These are phyloP conservation scores for Pinctada fucata DNA, from an alignment of 2,888 invertebrate species.

Conservation along the genomic window DNA sequence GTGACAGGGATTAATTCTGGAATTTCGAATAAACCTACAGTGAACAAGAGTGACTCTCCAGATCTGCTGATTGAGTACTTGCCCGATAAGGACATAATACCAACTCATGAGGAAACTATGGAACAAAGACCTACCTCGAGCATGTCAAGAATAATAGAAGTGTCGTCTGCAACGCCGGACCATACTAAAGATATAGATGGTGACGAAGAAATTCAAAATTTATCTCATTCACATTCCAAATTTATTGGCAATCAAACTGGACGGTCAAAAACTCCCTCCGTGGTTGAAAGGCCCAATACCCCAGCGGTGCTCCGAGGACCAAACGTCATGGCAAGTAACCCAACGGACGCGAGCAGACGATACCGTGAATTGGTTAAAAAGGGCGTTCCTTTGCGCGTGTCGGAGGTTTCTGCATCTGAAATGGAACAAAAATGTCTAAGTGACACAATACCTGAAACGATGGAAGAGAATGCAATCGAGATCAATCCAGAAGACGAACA, in stretches of 20 bases:
- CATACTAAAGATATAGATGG: slow-evolving; percentile 32
- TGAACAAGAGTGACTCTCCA: slow-evolving; percentile 6
- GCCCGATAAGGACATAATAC: slow-evolving; percentile 20
- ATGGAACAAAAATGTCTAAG: slow-evolving; percentile 42
- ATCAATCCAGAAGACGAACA: slow-evolving; percentile 51
- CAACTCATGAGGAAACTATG: not conserved
- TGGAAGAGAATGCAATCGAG: slow-evolving; percentile 27
- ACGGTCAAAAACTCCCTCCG: slow-evolving; percentile 21
- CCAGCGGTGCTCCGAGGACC: slow-evolving; percentile 28
- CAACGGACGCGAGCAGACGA: slow-evolving; percentile 50
- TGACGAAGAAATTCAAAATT: slow-evolving; percentile 17
- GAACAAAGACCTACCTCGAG: slow-evolving; percentile 28
- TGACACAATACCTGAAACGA: slow-evolving; percentile 4
- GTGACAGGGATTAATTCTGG: slow-evolving; percentile 35
- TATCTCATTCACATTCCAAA: not conserved
- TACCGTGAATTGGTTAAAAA: slow-evolving; percentile 64
- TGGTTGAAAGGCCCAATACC: slow-evolving; percentile 12
- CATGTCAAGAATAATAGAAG: slow-evolving; percentile 39
- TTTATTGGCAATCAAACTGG: not conserved
- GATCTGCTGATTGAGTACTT: slow-evolving; percentile 26
- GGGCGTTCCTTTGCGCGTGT: slow-evolving; percentile 66
- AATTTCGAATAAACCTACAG: not conserved
- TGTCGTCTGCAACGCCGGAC: slow-evolving; percentile 37
- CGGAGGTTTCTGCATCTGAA: slow-evolving; percentile 53
- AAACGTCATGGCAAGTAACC: slow-evolving; percentile 33